Evolutionary conservation across 2,113 vertebrate species (phyloP), one percentile per base, ranked within the genome.

Genomic region (Myotis davidii): DNA sequence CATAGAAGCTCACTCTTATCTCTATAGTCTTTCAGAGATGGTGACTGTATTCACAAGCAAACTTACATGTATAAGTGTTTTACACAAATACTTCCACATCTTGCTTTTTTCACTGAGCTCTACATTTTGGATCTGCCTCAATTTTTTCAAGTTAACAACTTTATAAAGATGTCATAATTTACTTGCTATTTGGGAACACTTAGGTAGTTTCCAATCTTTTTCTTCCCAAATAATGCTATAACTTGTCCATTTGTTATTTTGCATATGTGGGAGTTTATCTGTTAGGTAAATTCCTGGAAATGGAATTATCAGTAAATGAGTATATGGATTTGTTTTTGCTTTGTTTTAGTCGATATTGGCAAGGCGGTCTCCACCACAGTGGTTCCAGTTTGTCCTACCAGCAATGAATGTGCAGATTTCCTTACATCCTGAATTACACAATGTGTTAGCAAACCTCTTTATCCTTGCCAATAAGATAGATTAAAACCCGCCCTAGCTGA

Each of bases 211-310:
- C 89, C 72, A 89, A 29, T 82, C 39, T 34, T 88, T 70, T 82
- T 37, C 29, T 93, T 73, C 70, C 95, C 14, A 81, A 50, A 61
- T 64, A 85, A 88, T 85, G 18, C n/a, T 81, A 14, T 85, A 70
- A 76, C 67, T 91, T 88, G 65, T 92, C 64, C 65, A 69, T 64
- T 94, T 29, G 54, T 85, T 95, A 86, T 90, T 92, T 74, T 85
- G 72, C 20, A 34, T 69, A 73, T 23, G 2, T 79, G 56, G 64
- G 81, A 72, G 34, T 92, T 94, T 90, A 76, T 72, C 91, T 91
- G 64, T 64, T 88, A 79, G 37, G 76, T 54, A 70, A 70, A 90
- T 88, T 88, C 18, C 77, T 70, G 83, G 56, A 85, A 85, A 83
- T 85, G 61, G 65, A 93, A 50, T 93, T 69, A 59, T 69, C 4